A percentile compares a stretch with the other conserved stretches of the same genome.
phyloP scores from a whole-genome alignment of 1,140 invertebrate species.

The Zelostemma sp. region DNA sequence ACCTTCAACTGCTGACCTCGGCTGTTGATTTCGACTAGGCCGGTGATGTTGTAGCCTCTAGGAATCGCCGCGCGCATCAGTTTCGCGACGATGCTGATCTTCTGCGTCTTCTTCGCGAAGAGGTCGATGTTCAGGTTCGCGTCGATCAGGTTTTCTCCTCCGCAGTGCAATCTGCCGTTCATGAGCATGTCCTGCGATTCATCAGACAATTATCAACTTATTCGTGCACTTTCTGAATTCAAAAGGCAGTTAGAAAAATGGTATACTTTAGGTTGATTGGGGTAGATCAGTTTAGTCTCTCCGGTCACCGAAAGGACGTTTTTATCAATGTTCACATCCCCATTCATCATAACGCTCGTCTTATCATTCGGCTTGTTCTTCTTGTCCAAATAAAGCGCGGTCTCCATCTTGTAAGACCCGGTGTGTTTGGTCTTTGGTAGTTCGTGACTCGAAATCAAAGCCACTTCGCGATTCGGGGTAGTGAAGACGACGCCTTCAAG shows the following conservation, averaged over 20 bases:
- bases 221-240: too few species aligned
- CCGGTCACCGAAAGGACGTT: constrained; percentile 68
- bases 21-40: constrained; percentile 60
- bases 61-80: constrained; percentile 45
- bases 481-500: constrained; percentile 71
- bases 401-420: constrained; percentile 67
- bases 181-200: constrained; percentile 68
- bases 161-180: constrained; percentile 65
- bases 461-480: constrained; percentile 76
- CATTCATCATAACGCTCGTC: constrained; percentile 67
- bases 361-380: constrained; percentile 77
- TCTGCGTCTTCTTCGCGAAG: constrained; percentile 75
- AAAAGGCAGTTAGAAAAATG: too few species aligned
- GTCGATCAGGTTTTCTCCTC: constrained; percentile 63
- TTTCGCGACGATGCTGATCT: constrained; percentile 68
- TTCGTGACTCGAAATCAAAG: constrained; percentile 70
- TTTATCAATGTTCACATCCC: constrained; percentile 69
- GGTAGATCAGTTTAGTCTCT: constrained; percentile 75
- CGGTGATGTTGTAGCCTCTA: constrained; percentile 62
- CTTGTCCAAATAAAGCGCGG: constrained; percentile 78
- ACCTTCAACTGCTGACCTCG: constrained; percentile 67
- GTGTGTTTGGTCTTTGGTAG: constrained; percentile 59
- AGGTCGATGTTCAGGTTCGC: constrained; percentile 73
- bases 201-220: not conserved
- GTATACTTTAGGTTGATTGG: constrained; percentile 74